Evolutionary conservation across 2,113 vertebrate genomes (phyloP).

Genomic region (Rhynchomys soricoides): DNA sequence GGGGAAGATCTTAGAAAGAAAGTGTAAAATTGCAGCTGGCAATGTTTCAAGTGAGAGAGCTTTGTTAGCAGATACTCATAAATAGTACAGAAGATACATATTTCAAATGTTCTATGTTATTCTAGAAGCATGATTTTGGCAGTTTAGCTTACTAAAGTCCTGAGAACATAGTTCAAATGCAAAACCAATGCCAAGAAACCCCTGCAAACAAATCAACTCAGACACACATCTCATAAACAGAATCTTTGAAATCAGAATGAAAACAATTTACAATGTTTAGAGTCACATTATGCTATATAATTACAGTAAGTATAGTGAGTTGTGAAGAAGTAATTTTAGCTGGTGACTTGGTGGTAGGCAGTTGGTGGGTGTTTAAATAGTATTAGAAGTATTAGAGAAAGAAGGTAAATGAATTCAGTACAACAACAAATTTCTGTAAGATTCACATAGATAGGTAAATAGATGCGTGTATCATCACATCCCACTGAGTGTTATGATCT

Average conservation of each 20-base stretch:
- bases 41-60: constrained; percentile 59
- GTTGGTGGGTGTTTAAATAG: background rate
- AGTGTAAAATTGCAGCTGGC: constrained; percentile 54
- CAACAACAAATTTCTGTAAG: background rate
- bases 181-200: constrained; percentile 77
- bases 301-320: constrained; percentile 32
- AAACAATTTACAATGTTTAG: constrained; percentile 75
- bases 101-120: constrained; percentile 74
- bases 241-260: constrained; percentile 79
- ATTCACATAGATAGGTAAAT: background rate
- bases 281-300: constrained; percentile 7
- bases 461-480: background rate
- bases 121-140: constrained; percentile 66
- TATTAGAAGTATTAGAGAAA: constrained; percentile 30
- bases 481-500: background rate
- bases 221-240: constrained; percentile 70
- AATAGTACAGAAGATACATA: constrained; percentile 70
- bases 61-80: constrained; percentile 67
- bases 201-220: constrained; percentile 72
- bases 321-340: background rate
- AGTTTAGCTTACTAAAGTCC: constrained; percentile 77
- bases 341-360: background rate
- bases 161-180: constrained; percentile 80
- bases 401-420: background rate
- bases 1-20: constrained; percentile 75